A percentile compares a stretch with the other conserved stretches of the same genome.
phyloP scores from a whole-genome alignment of 2,797 vertebrate genomes.

The Macroramphosus scolopax region DNA sequence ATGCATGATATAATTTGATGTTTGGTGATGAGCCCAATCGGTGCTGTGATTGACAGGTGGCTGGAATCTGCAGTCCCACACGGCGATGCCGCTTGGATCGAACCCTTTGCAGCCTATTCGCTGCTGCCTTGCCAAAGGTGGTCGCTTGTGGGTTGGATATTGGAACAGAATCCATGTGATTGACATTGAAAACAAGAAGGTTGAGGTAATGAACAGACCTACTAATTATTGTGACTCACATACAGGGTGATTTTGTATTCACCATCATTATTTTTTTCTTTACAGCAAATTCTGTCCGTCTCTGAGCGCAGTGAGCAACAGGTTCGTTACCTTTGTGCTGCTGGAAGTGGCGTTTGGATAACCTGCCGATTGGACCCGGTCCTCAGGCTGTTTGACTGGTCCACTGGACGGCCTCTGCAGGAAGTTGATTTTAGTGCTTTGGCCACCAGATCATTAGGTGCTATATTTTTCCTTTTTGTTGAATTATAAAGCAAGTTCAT shows the following conservation, averaged over 20 bases:
- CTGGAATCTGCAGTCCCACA: slow-evolving; percentile 77
- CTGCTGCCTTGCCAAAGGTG: slow-evolving; percentile 77
- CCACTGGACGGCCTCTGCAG: slow-evolving; percentile 76
- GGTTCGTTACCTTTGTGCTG: slow-evolving; percentile 80
- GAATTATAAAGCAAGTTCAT: background rate
- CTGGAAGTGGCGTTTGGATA: slow-evolving; percentile 79
- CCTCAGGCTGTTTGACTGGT: slow-evolving; percentile 80
- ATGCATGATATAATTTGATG: background rate
- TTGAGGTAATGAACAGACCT: slow-evolving; percentile 71
- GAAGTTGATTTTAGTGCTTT: slow-evolving; percentile 75
- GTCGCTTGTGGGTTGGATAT: slow-evolving; percentile 79
- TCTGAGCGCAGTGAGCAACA: slow-evolving; percentile 81
- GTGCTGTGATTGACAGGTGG: slow-evolving; percentile 56
- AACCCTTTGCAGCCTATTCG: slow-evolving; percentile 81
- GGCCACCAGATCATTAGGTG: slow-evolving; percentile 77
- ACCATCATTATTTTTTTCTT: slow-evolving; percentile 1
- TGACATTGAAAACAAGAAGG: slow-evolving; percentile 63
- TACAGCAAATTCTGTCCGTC: slow-evolving; percentile 76
- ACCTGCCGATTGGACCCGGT: slow-evolving; percentile 78
- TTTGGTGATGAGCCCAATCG: no score
- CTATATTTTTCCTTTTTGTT: background rate
- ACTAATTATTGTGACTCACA: no score
- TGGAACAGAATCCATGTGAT: slow-evolving; percentile 81
- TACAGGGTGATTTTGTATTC: background rate
- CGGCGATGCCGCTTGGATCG: slow-evolving; percentile 64